Conservation (phyloP, 2,797 vertebrate genomes). For the Anniella stebbinsi region DNA sequence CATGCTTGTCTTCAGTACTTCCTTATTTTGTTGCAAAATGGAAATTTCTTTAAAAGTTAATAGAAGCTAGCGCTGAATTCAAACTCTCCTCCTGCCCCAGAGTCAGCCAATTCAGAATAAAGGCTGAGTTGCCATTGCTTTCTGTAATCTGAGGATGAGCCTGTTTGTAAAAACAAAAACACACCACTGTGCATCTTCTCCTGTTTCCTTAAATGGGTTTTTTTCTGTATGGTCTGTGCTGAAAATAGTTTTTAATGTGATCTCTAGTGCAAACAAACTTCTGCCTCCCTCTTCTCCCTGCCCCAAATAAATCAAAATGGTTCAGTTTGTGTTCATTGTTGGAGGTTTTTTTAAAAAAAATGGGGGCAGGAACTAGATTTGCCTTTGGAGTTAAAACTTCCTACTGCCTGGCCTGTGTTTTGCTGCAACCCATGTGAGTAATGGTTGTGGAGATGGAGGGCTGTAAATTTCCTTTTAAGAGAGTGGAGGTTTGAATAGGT, state of each 20-base stretch:
- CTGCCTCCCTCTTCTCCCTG: background rate
- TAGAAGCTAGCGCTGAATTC: background rate
- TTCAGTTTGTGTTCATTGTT: background rate
- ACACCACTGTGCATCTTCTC: background rate
- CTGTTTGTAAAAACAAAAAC: conserved; percentile 8
- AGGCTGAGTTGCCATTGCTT: conserved; percentile 8
- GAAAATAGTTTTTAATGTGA: conserved; percentile 43
- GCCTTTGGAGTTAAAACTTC: conserved; percentile 53
- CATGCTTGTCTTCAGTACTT: background rate
- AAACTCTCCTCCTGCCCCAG: conserved; percentile 22
- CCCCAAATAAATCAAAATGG: background rate
- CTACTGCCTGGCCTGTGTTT: conserved; percentile 60
- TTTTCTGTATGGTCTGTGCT: conserved; percentile 24
- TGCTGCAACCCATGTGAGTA: conserved; percentile 66
- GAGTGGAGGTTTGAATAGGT: conserved; percentile 79
- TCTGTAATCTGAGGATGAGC: conserved; percentile 24
- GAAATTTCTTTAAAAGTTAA: conserved; percentile 23
- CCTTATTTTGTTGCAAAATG: conserved; percentile 29
- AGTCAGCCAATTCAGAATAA: conserved; percentile 28
- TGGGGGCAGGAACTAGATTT: background rate
- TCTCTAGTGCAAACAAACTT: background rate
- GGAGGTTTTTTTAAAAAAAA: background rate
- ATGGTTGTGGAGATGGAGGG: conserved; percentile 75
- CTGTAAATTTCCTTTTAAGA: conserved; percentile 74
- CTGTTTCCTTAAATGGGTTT: conserved; percentile 43